These are phyloP conservation scores for Pimephales promelas DNA, from an alignment of 2,113 vertebrate species.

Conservation along the genomic window DNA sequence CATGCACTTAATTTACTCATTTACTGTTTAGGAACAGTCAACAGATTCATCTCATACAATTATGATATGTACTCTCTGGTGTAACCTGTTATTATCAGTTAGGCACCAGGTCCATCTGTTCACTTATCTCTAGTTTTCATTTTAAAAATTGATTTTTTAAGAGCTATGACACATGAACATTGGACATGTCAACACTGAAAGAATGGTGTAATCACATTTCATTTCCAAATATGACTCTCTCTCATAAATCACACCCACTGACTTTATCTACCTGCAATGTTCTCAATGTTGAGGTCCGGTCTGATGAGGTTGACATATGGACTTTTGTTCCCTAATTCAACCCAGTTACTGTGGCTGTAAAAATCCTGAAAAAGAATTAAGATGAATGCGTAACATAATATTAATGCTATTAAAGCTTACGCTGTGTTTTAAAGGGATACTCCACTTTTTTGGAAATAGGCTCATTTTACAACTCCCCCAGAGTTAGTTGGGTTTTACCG, in stretches of 20 bases:
- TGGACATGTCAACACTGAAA: constrained; percentile 3
- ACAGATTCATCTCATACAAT: neutral
- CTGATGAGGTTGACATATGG: constrained; percentile 70
- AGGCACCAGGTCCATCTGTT: neutral
- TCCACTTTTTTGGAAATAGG: too few species aligned
- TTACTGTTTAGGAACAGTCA: neutral
- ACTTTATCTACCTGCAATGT: constrained; percentile 68
- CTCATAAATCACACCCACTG: neutral
- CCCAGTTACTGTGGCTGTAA: constrained; percentile 80
- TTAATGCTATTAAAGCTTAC: neutral
- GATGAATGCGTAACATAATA: neutral
- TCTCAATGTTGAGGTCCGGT: constrained; percentile 67
- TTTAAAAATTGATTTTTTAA: neutral
- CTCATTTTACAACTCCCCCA: too few species aligned
- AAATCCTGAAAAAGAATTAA: constrained; percentile 66
- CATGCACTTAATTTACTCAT: neutral
- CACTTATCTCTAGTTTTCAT: neutral
- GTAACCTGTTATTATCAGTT: constrained; percentile 25
- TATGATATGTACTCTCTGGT: neutral
- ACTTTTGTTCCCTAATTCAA: constrained; percentile 69
- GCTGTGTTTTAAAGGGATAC: too few species aligned
- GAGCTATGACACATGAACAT: constrained; percentile 15
- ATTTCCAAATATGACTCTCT: neutral
- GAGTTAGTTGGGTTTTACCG: too few species aligned
- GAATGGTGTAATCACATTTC: neutral